Evolutionary conservation across 2,888 invertebrate species (phyloP).

Genomic region (Zaprionus obscuricornis): DNA sequence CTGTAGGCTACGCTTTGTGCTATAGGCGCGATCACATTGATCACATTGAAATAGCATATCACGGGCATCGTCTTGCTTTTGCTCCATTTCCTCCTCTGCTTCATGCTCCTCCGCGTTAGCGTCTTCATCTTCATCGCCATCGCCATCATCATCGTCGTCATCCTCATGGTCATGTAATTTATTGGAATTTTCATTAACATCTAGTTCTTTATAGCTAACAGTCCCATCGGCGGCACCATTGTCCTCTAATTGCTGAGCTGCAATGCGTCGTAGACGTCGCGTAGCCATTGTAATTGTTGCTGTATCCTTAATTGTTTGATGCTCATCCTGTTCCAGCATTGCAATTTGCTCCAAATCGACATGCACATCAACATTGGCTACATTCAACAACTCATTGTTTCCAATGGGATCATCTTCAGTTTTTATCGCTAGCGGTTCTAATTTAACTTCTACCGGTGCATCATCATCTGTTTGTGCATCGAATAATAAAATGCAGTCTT

Average conservation of each 20-base stretch:
- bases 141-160: conserved; percentile 3
- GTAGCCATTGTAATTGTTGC: conserved; percentile 15
- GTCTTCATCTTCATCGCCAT: conserved; percentile 6
- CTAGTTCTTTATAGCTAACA: neutral
- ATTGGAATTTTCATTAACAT: neutral
- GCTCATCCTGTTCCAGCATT: conserved; percentile 34
- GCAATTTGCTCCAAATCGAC: conserved; percentile 45
- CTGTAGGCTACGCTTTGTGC: conserved; percentile 67
- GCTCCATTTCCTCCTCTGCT: conserved; percentile 21
- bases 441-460: conserved; percentile 22
- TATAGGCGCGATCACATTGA: conserved; percentile 70
- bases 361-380: conserved; percentile 23
- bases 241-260: too few relatives aligned
- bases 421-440: conserved; percentile 22
- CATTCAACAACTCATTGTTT: conserved; percentile 26
- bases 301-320: conserved; percentile 17
- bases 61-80: conserved; percentile 30
- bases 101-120: conserved; percentile 18
- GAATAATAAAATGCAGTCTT: conserved; percentile 38
- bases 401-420: conserved; percentile 61
- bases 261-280: conserved; percentile 21
- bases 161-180: neutral
- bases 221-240: conserved; percentile 15
- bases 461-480: conserved; percentile 21
- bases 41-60: conserved; percentile 71